Conservation (phyloP, 1,140 invertebrate genomes). For the Vollenhovia emeryi region DNA sequence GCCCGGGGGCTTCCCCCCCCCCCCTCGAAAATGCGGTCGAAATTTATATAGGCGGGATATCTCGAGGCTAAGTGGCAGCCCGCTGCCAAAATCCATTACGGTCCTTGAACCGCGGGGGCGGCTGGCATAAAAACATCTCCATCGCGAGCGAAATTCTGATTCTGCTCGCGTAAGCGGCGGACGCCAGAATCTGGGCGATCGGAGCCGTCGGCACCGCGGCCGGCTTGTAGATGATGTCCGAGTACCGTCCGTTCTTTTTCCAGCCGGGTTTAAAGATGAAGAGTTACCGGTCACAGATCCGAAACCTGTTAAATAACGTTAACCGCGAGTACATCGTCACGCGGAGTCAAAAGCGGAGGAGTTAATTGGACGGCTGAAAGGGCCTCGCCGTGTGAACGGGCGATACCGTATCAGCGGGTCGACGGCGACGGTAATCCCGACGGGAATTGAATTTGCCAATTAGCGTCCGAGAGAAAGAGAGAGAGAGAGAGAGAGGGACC, state of each 20-base stretch:
- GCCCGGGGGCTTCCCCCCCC: background rate
- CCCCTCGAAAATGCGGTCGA: slow-evolving; percentile 54
- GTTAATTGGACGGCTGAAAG: slow-evolving; percentile 52
- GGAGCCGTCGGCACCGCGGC: too few species aligned
- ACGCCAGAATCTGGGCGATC: background rate
- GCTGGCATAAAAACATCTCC: background rate
- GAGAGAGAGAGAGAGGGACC: slow-evolving; percentile 7
- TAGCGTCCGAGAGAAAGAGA: slow-evolving; percentile 24
- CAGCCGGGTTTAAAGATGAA: background rate
- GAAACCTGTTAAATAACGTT: slow-evolving; percentile 44
- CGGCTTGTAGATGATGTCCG: background rate
- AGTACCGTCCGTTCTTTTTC: background rate
- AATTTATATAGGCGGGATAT: slow-evolving; percentile 46
- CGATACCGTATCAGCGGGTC: slow-evolving; percentile 52
- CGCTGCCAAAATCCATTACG: slow-evolving; percentile 21
- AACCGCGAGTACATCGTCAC: slow-evolving; percentile 26
- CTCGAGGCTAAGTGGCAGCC: background rate
- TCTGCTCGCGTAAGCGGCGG: background rate
- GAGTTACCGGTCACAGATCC: background rate
- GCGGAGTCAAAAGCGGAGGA: slow-evolving; percentile 17
- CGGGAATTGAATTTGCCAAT: slow-evolving; percentile 57
- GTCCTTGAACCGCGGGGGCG: background rate
- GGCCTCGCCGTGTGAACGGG: slow-evolving; percentile 27
- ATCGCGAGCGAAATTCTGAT: background rate
- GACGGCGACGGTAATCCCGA: slow-evolving; percentile 33